These are phyloP conservation scores for Azemiops feae DNA, from an alignment of 2,113 vertebrate species.

Conservation along the genomic window DNA sequence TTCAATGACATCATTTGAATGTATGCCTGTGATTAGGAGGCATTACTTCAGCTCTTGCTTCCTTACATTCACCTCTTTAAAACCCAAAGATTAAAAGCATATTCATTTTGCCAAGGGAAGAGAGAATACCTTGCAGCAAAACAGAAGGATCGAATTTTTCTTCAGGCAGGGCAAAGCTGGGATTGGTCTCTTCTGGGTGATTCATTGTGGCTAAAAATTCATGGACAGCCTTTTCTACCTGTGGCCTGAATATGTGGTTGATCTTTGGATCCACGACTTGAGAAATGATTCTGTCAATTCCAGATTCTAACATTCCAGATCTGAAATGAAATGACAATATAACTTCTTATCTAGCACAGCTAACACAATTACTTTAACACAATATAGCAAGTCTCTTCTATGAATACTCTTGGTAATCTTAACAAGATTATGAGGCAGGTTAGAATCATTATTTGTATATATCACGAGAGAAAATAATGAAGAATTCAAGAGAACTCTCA, in stretches of 20 bases:
- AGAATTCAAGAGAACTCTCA: not conserved
- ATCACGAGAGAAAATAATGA: not conserved
- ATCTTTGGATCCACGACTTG: slow-evolving; percentile 99
- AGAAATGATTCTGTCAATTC: slow-evolving; percentile 96
- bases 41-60: not conserved
- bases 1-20: not conserved
- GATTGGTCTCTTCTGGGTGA: slow-evolving; percentile 75
- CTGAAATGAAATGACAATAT: slow-evolving; percentile 69
- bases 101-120: slow-evolving; percentile 16
- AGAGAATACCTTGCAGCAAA: slow-evolving; percentile 73
- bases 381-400: not conserved
- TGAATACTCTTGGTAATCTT: not conserved
- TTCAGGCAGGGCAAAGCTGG: slow-evolving; percentile 63
- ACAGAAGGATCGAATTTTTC: slow-evolving; percentile 74
- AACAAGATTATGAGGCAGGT: not conserved
- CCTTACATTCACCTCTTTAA: not conserved
- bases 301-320: slow-evolving; percentile 97
- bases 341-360: not conserved
- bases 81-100: not conserved
- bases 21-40: not conserved
- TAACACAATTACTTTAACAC: not conserved
- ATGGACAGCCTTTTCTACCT: slow-evolving; percentile 93
- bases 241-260: slow-evolving; percentile 95
- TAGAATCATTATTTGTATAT: not conserved
- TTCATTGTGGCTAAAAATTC: slow-evolving; percentile 91